Conservation (phyloP, 1,140 invertebrate species). For the Pinna nobilis region DNA sequence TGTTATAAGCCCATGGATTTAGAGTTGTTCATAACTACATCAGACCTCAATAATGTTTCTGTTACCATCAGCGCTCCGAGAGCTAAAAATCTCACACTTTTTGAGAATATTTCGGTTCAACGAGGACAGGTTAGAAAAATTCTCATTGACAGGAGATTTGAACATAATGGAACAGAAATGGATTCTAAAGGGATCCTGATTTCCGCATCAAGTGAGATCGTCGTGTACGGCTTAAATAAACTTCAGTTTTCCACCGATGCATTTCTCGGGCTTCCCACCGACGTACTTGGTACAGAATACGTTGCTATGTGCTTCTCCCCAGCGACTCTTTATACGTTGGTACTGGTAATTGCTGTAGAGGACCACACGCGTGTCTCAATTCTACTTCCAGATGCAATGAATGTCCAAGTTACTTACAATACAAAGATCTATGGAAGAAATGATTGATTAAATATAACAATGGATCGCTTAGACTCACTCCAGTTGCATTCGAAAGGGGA, state of each 20-base stretch:
- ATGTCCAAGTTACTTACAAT: slow-evolving; percentile 28
- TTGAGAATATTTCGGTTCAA: slow-evolving; percentile 19
- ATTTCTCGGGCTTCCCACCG: slow-evolving; percentile 57
- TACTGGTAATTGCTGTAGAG: slow-evolving; percentile 39
- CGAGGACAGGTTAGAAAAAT: slow-evolving; percentile 27
- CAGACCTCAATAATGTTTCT: slow-evolving; percentile 10
- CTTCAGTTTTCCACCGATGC: slow-evolving; percentile 51
- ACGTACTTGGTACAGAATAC: slow-evolving; percentile 58
- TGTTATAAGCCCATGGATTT: slow-evolving; percentile 9
- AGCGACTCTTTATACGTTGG: slow-evolving; percentile 16
- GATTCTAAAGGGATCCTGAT: slow-evolving; percentile 37
- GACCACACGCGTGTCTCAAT: slow-evolving; percentile 34
- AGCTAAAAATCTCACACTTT: slow-evolving; percentile 14
- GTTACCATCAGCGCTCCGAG: slow-evolving; percentile 31
- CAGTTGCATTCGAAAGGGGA: slow-evolving; percentile 43
- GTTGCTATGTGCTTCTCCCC: slow-evolving; percentile 52
- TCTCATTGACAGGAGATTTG: not conserved
- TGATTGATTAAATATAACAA: slow-evolving; percentile 25
- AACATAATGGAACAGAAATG: slow-evolving; percentile 10
- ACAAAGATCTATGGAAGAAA: slow-evolving; percentile 39
- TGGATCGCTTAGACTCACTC: slow-evolving; percentile 46
- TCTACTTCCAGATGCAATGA: not conserved
- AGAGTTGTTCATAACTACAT: slow-evolving; percentile 38
- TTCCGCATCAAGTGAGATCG: slow-evolving; percentile 37
- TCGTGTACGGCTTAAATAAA: slow-evolving; percentile 53